These are phyloP conservation scores for Ictalurus furcatus DNA, from an alignment of 2,113 vertebrate species.

Conservation along the genomic window DNA sequence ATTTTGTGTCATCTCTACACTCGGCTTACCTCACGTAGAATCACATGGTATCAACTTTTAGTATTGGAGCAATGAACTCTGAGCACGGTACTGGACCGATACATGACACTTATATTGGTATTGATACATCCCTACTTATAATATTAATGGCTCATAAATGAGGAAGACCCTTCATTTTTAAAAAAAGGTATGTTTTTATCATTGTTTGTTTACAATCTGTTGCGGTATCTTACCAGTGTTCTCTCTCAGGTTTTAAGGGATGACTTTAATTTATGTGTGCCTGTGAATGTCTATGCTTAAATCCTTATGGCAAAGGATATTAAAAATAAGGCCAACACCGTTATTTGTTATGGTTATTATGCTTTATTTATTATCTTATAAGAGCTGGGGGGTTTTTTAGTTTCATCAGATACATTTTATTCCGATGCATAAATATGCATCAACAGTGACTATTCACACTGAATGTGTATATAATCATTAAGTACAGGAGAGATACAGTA, in stretches of 20 bases:
- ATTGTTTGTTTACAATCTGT: conserved; percentile 31
- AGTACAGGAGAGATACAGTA: not conserved
- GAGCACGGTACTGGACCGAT: not conserved
- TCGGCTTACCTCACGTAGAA: not conserved
- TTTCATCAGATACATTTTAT: not conserved
- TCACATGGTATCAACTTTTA: not conserved
- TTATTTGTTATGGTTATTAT: conserved; percentile 37
- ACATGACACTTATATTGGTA: not conserved
- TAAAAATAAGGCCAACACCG: conserved; percentile 47
- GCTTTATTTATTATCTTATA: conserved; percentile 7
- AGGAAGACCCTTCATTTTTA: not conserved
- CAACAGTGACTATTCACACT: not conserved
- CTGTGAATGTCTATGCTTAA: conserved; percentile 50
- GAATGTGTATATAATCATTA: not conserved
- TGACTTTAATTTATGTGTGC: conserved; percentile 48
- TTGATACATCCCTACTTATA: conserved; percentile 9
- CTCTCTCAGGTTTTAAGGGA: conserved; percentile 56
- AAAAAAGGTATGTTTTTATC: conserved; percentile 12
- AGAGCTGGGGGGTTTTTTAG: not conserved
- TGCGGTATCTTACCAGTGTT: conserved; percentile 42
- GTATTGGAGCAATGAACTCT: not conserved
- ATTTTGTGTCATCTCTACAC: not conserved
- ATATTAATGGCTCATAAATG: not conserved
- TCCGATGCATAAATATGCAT: not conserved
- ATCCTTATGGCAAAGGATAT: conserved; percentile 39